Conservation (phyloP, 2,888 invertebrate species). For the Harpalus rufipes region DNA sequence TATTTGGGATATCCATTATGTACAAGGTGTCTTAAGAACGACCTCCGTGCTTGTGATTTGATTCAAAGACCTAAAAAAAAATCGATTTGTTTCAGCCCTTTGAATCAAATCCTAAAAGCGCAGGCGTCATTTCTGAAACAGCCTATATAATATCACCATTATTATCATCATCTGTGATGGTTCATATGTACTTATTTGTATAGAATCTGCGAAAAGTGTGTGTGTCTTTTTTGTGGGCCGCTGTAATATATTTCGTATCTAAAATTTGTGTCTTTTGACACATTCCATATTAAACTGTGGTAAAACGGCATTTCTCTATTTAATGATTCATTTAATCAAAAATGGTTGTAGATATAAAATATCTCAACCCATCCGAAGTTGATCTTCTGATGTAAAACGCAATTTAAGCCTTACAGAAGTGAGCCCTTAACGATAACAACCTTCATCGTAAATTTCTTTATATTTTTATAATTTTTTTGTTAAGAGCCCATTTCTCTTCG, state of each 20-base stretch:
- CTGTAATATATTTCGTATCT: conserved; percentile 57
- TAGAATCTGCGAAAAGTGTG: too few relatives aligned
- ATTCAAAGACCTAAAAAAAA: too few relatives aligned
- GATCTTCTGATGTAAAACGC: conserved; percentile 61
- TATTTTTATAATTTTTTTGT: conserved; percentile 46
- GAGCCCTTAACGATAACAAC: conserved; percentile 8
- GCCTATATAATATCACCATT: too few relatives aligned
- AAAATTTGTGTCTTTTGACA: conserved; percentile 59
- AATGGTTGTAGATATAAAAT: conserved; percentile 63
- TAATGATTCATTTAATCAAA: conserved; percentile 55
- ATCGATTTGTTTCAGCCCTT: too few relatives aligned
- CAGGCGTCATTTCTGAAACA: too few relatives aligned
- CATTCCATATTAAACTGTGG: conserved; percentile 64
- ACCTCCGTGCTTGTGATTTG: too few relatives aligned
- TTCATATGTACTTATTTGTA: too few relatives aligned
- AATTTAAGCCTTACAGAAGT: conserved; percentile 30
- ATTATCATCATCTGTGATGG: too few relatives aligned
- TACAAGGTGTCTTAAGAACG: too few relatives aligned
- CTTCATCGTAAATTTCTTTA: conserved; percentile 29
- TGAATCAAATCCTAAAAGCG: too few relatives aligned
- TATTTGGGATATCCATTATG: too few relatives aligned
- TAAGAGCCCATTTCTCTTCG: conserved; percentile 19
- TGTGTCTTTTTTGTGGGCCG: too few relatives aligned
- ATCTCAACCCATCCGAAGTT: conserved; percentile 36
- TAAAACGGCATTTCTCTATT: conserved; percentile 63